Base-by-base conservation (phyloP, 2,888 invertebrate species). In the Hydriomena furcata region DNA sequence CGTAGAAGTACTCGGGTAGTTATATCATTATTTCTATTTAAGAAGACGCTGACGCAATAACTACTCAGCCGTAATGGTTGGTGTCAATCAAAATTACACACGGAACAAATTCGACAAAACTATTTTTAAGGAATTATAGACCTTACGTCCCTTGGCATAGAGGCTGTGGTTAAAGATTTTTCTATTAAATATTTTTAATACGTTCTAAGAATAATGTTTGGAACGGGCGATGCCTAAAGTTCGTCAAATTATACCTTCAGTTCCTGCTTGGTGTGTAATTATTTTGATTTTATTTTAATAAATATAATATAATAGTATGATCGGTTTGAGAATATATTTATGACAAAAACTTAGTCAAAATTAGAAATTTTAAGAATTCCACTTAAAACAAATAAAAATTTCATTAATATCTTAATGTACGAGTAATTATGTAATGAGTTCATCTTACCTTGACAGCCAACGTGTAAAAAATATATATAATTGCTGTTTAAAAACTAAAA, bases 11-110 rank as follows among this genome's bases (percentile, higher is more conserved):
- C 57, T 60, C 50, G 20, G 59, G 63, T 62, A 40, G 52, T 60
- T 60, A 47, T 49, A 58, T 58, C 60, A 58, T 68, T 69, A 71
- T 73, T 70, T 76, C 73, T 77, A 79, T 77, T 78, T 79, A 78
- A 77, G 79, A 78, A 81, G 73, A 71, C 67, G 80, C 80, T 89
- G 89, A 89, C 89, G 89, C 84, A 89, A 89, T 82, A 75, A 73
- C 81, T 79, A 80, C 79, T 81, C 80, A 76, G 75, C 80, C 82
- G 83, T 89, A 89, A 89, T 88, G 88, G 89, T 80, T 73, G 84
- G 82, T 89, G 89, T 90, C 89, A 90, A 89, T 89, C 89, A 90
- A 89, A 90, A 88, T 88, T 87, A 88, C 79, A 82, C 71, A 78
- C 77, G 74, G 52, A 76, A 81, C 84, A 81, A 86, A 82, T 82